These are phyloP conservation scores for Dynastes tityus DNA, from an alignment of 2,888 invertebrate genomes.

Conservation along the genomic window DNA sequence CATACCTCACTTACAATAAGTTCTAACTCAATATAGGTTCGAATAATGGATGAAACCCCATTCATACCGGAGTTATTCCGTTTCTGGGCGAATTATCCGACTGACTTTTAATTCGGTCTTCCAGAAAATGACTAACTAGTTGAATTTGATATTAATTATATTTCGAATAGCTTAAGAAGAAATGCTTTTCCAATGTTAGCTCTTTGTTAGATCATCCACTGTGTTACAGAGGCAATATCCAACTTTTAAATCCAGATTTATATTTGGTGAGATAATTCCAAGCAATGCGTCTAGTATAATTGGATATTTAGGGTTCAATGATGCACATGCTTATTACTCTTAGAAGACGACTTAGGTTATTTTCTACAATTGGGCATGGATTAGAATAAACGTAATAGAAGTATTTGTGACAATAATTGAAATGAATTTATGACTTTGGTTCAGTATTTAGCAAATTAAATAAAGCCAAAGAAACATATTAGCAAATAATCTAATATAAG, in stretches of 20 bases:
- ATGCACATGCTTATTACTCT: background rate
- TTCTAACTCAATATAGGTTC: constrained; percentile 51
- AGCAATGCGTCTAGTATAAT: background rate
- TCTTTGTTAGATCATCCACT: background rate
- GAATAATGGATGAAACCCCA: constrained; percentile 35
- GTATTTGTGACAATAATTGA: too few relatives aligned
- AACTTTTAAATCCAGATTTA: background rate
- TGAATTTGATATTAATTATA: background rate
- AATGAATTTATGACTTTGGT: too few relatives aligned
- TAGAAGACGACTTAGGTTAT: background rate
- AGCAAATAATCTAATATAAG: too few relatives aligned
- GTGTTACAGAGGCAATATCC: background rate
- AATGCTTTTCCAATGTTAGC: background rate
- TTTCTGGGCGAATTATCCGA: constrained; percentile 34
- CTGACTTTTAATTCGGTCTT: constrained; percentile 29
- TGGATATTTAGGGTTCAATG: background rate
- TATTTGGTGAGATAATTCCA: background rate
- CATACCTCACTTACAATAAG: constrained; percentile 54
- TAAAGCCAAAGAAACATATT: too few relatives aligned
- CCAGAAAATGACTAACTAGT: constrained; percentile 4
- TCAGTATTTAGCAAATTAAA: too few relatives aligned
- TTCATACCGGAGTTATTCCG: constrained; percentile 32
- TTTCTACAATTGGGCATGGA: too few relatives aligned
- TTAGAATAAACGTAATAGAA: too few relatives aligned
- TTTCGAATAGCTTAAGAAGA: background rate